phyloP scores from a whole-genome alignment of 1,140 invertebrate genomes.

The Melipona quadrifasciata region DNA sequence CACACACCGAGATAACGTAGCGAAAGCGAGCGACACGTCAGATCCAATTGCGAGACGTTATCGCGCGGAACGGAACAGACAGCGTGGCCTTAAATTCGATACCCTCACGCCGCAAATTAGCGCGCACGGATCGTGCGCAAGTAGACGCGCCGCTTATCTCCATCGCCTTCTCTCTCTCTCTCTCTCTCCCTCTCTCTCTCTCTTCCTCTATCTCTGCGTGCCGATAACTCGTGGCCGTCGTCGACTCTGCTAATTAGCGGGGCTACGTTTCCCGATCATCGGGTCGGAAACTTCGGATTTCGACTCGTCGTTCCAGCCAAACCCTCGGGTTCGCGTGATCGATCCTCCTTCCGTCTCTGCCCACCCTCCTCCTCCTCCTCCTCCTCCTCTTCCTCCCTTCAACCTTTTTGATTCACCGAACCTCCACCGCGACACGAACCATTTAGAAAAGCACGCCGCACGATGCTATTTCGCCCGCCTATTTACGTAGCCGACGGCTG shows the following conservation, averaged over 20 bases:
- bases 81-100: conserved; percentile 27
- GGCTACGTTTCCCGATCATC: conserved; percentile 31
- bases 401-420: background rate
- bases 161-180: background rate
- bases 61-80: background rate
- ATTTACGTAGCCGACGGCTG: conserved; percentile 44
- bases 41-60: background rate
- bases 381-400: background rate
- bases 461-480: conserved; percentile 22
- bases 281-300: conserved; percentile 7
- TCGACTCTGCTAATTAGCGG: conserved; percentile 37
- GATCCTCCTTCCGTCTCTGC: conserved; percentile 6
- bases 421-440: background rate
- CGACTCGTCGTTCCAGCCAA: background rate
- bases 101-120: conserved; percentile 32
- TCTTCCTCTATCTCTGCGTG: background rate
- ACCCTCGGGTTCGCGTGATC: conserved; percentile 19
- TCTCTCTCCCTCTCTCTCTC: background rate
- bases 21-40: background rate
- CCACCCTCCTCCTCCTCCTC: background rate
- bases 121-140: conserved; percentile 13
- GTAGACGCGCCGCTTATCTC: conserved; percentile 29
- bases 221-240: conserved; percentile 41
- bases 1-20: background rate
- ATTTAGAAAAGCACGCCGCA: conserved; percentile 31